Base-by-base conservation (phyloP, 1,140 invertebrate species). In the Diuraphis noxia region DNA sequence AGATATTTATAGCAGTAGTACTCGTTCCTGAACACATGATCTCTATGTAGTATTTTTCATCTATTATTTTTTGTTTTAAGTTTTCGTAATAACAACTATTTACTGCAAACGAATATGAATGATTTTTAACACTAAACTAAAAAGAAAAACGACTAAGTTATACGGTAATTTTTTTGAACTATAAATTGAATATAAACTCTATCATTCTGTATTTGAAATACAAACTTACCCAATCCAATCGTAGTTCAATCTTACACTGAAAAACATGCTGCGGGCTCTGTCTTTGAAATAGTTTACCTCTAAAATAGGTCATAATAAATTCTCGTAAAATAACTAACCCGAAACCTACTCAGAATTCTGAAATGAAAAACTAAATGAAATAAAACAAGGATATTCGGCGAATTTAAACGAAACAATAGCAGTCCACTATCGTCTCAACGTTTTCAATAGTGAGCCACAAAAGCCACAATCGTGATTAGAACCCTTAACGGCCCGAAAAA, bases 391-490 rank as follows among this genome's bases (percentile, higher is more conserved):
- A 52, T 46, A 86, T 86, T 88, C 38, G 30, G 13, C 25, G 23
- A 19, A 72, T 88, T 88, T 38, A 79, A 46, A 43, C 88, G 23
- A 90, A 90, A 90, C 88, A 90, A 90, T 79, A 46, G 88, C 56
- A n/a, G 41, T 77, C 30, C 19, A 43, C 38, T 72, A 88, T 77
- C 56, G 36, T 41, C 36, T 88, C 25, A 40, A 21, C 25, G 30
- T 72, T 40, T 88, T 30, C 49, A 88, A 40, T 88, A n/a, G 87
- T 41, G 38, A 21, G 19, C 21, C 4, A 34, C 9, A 49, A 86
- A 88, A 88, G 36, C 38, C 25, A 77, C 30, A 72, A 46, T 79
- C 88, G 88, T 90, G 88, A 90, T 77, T 77, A 90, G 88, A 90
- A 90, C 79, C 88, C 63, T 79, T 43, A 77, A 89, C 56, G 30